Percentiles rank a stretch among this genome's conserved stretches.
Conservation (phyloP, 2,888 invertebrate species). For the Sesia apiformis region DNA sequence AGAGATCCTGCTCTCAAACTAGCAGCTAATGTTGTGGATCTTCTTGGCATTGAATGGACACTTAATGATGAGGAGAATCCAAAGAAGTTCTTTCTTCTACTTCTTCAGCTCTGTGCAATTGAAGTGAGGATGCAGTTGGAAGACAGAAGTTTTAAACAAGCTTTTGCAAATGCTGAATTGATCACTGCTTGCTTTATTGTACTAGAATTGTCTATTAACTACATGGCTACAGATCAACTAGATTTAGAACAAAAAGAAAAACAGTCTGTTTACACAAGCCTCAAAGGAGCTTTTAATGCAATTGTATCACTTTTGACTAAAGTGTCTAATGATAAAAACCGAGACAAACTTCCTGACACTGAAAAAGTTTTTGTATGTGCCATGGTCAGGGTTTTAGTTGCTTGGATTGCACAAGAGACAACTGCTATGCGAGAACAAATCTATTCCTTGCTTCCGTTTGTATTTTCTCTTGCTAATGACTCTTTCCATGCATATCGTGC, state of each 20-base stretch:
- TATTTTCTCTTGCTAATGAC: slow-evolving; percentile 86
- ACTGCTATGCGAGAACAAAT: slow-evolving; percentile 90
- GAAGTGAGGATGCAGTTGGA: slow-evolving; percentile 96
- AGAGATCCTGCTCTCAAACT: slow-evolving; percentile 91
- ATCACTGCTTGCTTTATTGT: slow-evolving; percentile 89
- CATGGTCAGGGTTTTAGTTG: slow-evolving; percentile 86
- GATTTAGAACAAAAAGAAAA: slow-evolving; percentile 93
- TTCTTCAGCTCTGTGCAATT: slow-evolving; percentile 90
- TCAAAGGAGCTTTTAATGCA: slow-evolving; percentile 91
- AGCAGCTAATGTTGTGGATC: slow-evolving; percentile 85
- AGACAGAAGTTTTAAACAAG: slow-evolving; percentile 86
- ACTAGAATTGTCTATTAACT: slow-evolving; percentile 84
- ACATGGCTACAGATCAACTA: slow-evolving; percentile 85
- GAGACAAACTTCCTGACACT: slow-evolving; percentile 77
- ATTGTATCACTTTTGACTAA: slow-evolving; percentile 83
- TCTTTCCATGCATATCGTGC: slow-evolving; percentile 84
- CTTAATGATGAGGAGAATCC: slow-evolving; percentile 85
- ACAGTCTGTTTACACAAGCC: slow-evolving; percentile 89
- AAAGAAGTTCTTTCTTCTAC: slow-evolving; percentile 86
- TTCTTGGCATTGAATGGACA: slow-evolving; percentile 90
- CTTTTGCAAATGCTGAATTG: slow-evolving; percentile 83
- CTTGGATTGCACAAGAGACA: slow-evolving; percentile 95
- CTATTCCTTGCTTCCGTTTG: slow-evolving; percentile 86
- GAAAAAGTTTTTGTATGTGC: slow-evolving; percentile 89
- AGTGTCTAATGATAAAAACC: slow-evolving; percentile 83